Evolutionary conservation across 1,140 invertebrate genomes (phyloP), one percentile per base, ranked within the genome.

Genomic region (Drosophila gunungcola): DNA sequence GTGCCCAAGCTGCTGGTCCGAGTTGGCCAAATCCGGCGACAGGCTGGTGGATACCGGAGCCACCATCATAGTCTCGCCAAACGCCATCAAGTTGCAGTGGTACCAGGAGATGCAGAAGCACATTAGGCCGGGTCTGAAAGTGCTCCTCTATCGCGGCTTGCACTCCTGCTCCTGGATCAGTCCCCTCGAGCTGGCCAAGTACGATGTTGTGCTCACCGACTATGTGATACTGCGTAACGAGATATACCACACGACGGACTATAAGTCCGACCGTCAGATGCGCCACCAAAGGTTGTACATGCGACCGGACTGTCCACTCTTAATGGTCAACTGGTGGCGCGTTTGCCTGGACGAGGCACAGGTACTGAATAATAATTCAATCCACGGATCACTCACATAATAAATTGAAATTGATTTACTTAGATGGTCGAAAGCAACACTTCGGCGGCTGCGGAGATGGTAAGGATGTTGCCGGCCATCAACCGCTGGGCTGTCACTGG

Each of bases 321-420:
- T 94, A 1, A 93, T 94, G 81, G 93, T 97, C 0, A 91, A 95
- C 51, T 97, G 96, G 95, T 97, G 96, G 96, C 93, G 96, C 42
- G 93, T 97, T 27, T 96, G 96, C 89, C 92, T 97, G 11, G 96
- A 97, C 93, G 96, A 97, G 93, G 96, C 96, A 41, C 96, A 97
- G 65, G 65, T 69, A n/a, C 32, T 29, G 11, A 5, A 4, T 9
- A 10, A 1, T 7, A 1, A 16, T 10, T 38, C 3, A 11, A 2
- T 1, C 2, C 6, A 6, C n/a, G 10, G n/a, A 49, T 9, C 7
- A 7, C 3, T 16, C 1, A 34, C 29, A 13, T n/a, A 51, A 16
- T 16, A 34, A 13, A 10, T 34, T 16, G 4, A 12, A 41, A 11
- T 48, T 21, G n/a, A 2, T 0, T 29, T 4, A 9, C 3, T 2